A percentile compares a stretch with the other conserved stretches of the same genome.
These are phyloP conservation scores for Malurus melanocephalus DNA, from an alignment of 2,113 vertebrate species.

Conservation along the genomic window DNA sequence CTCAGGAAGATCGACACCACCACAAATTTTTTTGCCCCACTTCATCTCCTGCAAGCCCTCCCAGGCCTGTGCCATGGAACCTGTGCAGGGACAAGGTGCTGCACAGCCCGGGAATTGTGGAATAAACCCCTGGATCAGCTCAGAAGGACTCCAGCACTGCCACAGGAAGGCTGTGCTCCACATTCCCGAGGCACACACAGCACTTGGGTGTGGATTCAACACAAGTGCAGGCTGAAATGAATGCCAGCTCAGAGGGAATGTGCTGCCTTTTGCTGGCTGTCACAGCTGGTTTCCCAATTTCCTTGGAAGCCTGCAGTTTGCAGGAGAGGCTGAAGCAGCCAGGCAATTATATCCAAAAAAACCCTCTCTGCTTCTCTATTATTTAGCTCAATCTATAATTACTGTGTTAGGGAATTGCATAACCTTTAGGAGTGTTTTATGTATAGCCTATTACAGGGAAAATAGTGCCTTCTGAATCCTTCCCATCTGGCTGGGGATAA, in stretches of 20 bases:
- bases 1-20: neutral
- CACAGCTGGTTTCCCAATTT: conserved; percentile 20
- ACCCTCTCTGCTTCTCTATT: conserved; percentile 17
- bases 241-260: neutral
- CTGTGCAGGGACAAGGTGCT: neutral
- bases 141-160: fast-evolving
- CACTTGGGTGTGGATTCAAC: neutral
- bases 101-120: fast-evolving
- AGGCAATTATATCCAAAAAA: conserved; percentile 22
- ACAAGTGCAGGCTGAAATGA: neutral
- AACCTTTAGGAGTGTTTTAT: conserved; percentile 41
- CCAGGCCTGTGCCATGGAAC: neutral
- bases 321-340: conserved; percentile 10
- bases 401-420: conserved; percentile 15
- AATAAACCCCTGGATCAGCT: neutral
- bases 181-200: neutral
- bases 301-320: conserved; percentile 1
- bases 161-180: neutral
- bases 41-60: neutral
- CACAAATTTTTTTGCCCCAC: neutral
- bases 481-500: neutral
- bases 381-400: conserved; percentile 52
- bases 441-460: neutral
- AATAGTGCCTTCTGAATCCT: neutral
- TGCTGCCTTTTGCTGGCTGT: neutral